Evolutionary conservation across 2,113 vertebrate species (phyloP), one percentile per base, ranked within the genome.

Genomic region (Gavialis gangeticus): DNA sequence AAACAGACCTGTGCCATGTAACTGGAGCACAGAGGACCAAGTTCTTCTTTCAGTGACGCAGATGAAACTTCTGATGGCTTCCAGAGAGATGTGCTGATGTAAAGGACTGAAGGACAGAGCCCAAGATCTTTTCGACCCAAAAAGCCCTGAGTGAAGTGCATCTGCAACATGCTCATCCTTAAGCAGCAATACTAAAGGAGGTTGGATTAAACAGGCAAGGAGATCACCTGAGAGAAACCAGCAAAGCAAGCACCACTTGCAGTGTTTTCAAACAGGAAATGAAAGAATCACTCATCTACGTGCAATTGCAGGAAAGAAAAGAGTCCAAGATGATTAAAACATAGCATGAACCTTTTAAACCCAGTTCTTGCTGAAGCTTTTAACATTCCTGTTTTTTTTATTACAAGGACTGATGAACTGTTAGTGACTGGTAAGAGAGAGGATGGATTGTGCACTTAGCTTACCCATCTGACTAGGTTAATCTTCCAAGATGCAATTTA

Each of bases 401-500:
- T 79, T 85, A 69, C 21, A 81, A 71, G 56, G 75, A 56, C n/a
- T 94, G 94, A 93, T 87, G 82, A 89, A 58, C 59, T 86, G 25
- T 77, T 66, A 87, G 77, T 77, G 66, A 91, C 56, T 73, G 77
- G 60, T 85, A 75, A 79, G 60, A 84, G 64, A 83, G 46, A 78
- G 63, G 58, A 63, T 17, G 80, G 79, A 63, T 56, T 59, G 56
- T 63, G 71, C 69, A 58, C 21, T 75, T 90, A 88, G 57, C 58
- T 84, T 91, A 67, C 46, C 54, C 77, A 64, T 84, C 79, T 86
- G 82, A 84, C 85, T 84, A 78, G 62, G 88, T 82, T 92, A 79
- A 92, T 96, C 88, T 89, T 91, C 79, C 75, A 79, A 92, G 88
- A 88, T 75, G 82, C 77, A 82, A 63, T 91, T 93, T 85, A 77